These are phyloP conservation scores for Lasioglossum lativentre DNA, from an alignment of 2,888 invertebrate genomes.

Conservation along the genomic window DNA sequence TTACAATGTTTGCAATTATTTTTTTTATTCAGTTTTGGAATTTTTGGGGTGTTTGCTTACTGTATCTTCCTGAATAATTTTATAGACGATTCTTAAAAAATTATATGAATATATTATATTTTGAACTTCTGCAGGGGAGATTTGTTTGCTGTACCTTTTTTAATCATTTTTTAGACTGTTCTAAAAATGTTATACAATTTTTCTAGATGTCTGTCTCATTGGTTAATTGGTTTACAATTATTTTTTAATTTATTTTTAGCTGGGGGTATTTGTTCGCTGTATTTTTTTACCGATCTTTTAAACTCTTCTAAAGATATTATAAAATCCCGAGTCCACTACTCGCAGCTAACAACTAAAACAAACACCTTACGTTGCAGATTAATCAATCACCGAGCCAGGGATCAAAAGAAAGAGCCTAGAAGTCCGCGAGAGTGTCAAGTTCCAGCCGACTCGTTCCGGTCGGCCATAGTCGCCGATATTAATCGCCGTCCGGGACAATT, in stretches of 20 bases:
- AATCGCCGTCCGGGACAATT: constrained; percentile 20
- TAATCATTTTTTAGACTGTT: no score
- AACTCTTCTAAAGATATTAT: background rate
- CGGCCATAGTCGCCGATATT: background rate
- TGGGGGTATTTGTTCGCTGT: background rate
- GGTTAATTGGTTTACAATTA: background rate
- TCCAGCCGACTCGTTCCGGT: background rate
- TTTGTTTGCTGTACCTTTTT: no score
- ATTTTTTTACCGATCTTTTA: background rate
- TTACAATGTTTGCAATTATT: background rate
- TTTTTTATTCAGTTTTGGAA: background rate
- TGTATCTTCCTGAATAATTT: background rate
- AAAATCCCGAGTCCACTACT: background rate
- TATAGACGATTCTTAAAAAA: background rate
- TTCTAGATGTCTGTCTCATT: background rate
- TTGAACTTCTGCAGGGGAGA: no score
- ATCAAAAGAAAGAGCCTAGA: background rate
- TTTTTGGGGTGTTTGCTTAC: background rate
- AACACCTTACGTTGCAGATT: background rate
- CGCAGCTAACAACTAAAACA: background rate
- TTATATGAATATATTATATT: background rate
- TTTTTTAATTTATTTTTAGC: background rate
- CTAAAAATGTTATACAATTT: background rate
- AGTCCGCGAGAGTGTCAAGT: background rate
- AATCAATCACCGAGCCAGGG: background rate